Base-by-base conservation (phyloP, 2,888 invertebrate genomes). In the Torymus texanus region DNA sequence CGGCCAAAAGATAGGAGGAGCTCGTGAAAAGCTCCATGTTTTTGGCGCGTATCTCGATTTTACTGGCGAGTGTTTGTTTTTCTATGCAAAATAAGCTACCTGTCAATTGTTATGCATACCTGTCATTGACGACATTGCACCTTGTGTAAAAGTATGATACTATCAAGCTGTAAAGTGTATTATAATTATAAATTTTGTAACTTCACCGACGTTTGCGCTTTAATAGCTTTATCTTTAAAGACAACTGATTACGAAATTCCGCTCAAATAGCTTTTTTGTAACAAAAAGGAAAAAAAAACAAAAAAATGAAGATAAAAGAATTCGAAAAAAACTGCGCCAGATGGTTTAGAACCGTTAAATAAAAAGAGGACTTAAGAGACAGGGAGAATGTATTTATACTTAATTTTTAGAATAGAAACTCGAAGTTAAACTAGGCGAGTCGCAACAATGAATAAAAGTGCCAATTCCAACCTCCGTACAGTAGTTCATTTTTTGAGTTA, bases 181-280 rank as follows among this genome's bases (percentile, higher is more conserved):
- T 89, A 89, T 90, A 90, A 89, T 89, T 89, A 90, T 89, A 89
- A 90, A 90, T 90, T 90, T 90, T 90, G 89, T 90, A 90, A 89
- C 88, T 89, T 89, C 89, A 87, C 78, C 78, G 79, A 81, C 81
- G 82, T 82, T 83, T 83, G 82, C 81, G 83, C 80, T 81, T 83
- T 80, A 82, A 82, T 82, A 82, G 82, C 80, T 82, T 82, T 82
- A 80, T 80, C 81, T 77, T 79, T 77, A 76, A 82, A 78, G 68
- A 82, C 66, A 80, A 82, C 72, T 75, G 78, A 75, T 77, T 71
- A 79, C 62, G 55, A 74, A 71, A 82, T 78, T 78, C 65, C 62
- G 77, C 81, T 79, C 79, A 79, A 79, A 78, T 78, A 78, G 78
- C 79, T 74, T 80, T 82, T 80, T 82, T 78, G 73, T 78, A 82